Evolutionary conservation across 2,113 vertebrate genomes (phyloP).

Genomic region (Rattus rattus): DNA sequence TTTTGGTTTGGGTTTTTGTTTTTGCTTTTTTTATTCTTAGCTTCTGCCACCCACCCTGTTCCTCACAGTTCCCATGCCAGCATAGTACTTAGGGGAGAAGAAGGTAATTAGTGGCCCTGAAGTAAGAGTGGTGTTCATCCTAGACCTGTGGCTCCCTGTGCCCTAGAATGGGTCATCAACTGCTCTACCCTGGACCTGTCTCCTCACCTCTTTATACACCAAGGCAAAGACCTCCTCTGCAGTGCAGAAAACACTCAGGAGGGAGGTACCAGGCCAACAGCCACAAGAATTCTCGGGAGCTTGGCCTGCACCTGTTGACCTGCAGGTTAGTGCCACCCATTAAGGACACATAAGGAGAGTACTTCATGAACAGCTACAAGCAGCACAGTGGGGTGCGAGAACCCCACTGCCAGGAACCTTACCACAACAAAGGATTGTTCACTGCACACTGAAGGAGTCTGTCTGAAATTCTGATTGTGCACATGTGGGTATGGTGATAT

Average conservation of each 20-base stretch:
- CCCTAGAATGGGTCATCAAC: not conserved
- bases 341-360: not conserved
- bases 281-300: not conserved
- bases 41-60: constrained; percentile 57
- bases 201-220: not conserved
- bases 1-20: too few species aligned
- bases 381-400: too few species aligned
- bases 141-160: not conserved
- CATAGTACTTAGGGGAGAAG: constrained; percentile 36
- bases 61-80: constrained; percentile 37
- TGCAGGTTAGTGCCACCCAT: not conserved
- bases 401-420: too few species aligned
- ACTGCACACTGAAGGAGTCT: not conserved
- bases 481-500: not conserved
- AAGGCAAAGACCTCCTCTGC: not conserved
- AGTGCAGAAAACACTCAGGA: not conserved
- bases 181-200: not conserved
- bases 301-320: constrained; percentile 65
- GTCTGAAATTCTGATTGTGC: too few species aligned
- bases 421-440: not conserved
- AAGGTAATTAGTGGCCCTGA: constrained; percentile 45
- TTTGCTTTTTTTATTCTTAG: constrained; percentile 26
- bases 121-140: not conserved
- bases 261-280: not conserved
- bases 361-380: not conserved